Conservation (phyloP, 1,140 invertebrate species). For the Drosophila yakuba region DNA sequence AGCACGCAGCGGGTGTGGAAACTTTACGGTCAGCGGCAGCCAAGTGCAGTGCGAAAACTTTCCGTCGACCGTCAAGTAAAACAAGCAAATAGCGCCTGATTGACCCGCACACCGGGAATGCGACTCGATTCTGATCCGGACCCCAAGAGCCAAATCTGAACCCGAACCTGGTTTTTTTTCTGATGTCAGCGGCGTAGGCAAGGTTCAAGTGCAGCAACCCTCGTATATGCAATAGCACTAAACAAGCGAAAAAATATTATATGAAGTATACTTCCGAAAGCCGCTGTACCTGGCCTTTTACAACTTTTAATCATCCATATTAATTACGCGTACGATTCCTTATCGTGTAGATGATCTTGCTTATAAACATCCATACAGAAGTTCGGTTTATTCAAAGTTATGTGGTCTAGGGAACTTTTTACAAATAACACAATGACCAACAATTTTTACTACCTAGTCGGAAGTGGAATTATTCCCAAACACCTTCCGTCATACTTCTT, state of each 20-base stretch:
- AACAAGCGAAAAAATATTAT: background rate
- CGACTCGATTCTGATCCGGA: background rate
- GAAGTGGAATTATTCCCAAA: too few relatives aligned
- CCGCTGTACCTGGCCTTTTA: background rate
- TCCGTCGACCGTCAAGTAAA: conserved; percentile 44
- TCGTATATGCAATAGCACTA: background rate
- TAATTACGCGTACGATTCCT: background rate
- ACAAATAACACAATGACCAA: too few relatives aligned
- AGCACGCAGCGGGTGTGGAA: conserved; percentile 44
- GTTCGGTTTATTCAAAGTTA: too few relatives aligned
- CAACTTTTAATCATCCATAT: background rate
- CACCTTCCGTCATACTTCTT: too few relatives aligned
- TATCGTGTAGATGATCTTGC: background rate
- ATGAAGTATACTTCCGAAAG: background rate
- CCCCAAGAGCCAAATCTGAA: background rate
- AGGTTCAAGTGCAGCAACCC: background rate
- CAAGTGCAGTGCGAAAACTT: conserved; percentile 58
- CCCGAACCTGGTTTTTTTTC: conserved; percentile 4
- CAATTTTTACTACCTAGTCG: too few relatives aligned
- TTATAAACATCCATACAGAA: too few relatives aligned
- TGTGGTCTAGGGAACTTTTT: too few relatives aligned
- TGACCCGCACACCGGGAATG: conserved; percentile 19
- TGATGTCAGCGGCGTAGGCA: conserved; percentile 8
- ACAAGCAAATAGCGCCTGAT: conserved; percentile 48
- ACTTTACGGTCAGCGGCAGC: conserved; percentile 36